Evolutionary conservation across 2,113 vertebrate genomes (phyloP), one percentile per base, ranked within the genome.

Genomic region (Peromyscus leucopus): DNA sequence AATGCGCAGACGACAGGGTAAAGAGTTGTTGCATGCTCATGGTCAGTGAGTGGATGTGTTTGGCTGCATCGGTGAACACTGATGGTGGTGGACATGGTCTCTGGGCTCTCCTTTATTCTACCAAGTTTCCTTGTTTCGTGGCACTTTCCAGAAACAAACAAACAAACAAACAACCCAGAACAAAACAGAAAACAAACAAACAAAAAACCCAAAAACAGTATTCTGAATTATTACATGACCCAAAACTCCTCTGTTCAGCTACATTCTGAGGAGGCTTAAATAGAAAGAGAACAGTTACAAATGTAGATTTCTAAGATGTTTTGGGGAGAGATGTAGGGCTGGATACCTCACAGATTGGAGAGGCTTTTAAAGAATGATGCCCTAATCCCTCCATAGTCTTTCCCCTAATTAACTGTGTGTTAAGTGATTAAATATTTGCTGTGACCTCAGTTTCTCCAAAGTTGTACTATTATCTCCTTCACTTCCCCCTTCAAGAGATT

Each of bases 1-100:
- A 98, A 71, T 99, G 99, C 5, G 96, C 98, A 83, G 98, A 98
- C 75, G 98, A 99, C 92, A 98, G 95, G 97, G 99, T 99, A 98
- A 98, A 84, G 59, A 72, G 36, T 22, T 55, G 1, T 31, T 36
- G n/a, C 0, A 42, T 55, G 13, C 7, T 48, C 28, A 33, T 24
- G 5, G 0, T 31, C 33, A 75, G n/a, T 12, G 16, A 17, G 26
- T 42, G 61, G 39, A 59, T 19, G 26, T 11, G 13, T 8, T 63
- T 51, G 46, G 24, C n/a, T 2, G 75, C 19, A 5, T 1, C 8
- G 1, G 26, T 55, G 72, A 65, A 1, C 22, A 7, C 33, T 51
- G 11, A 36, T 0, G 31, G 7, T 55, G 24, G 28, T 21, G 93
- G 82, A 51, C 10, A 42, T 36, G 19, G 9, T 48, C 51, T 88